Percentiles rank a stretch among this genome's conserved stretches.
Conservation (phyloP, 92 coral and sea anemone species). For the Bergia sp. region DNA sequence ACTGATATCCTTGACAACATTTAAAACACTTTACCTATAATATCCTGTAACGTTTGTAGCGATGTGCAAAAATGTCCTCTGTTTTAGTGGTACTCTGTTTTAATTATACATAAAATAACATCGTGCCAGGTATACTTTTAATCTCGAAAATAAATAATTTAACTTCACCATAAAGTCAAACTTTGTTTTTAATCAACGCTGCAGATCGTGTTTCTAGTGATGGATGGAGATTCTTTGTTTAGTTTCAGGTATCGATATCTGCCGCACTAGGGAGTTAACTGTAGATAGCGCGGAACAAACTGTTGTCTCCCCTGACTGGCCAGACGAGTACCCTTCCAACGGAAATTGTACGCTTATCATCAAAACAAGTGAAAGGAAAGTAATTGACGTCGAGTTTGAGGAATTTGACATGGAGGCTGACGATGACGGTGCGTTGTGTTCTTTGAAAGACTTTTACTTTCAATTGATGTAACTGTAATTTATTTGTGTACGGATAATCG, state of each 20-base stretch:
- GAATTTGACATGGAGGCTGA: constrained; percentile 19
- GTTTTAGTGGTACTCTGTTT: no score
- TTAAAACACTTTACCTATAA: no score
- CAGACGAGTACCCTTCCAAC: background rate
- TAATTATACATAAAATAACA: no score
- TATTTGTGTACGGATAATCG: background rate
- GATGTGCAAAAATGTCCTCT: no score
- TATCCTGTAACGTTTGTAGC: no score
- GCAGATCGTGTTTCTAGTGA: no score
- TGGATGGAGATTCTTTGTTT: background rate
- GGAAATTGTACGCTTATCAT: constrained; percentile 1
- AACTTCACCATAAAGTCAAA: background rate
- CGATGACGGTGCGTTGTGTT: constrained; percentile 16
- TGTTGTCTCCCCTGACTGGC: constrained; percentile 26
- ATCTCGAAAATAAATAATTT: no score
- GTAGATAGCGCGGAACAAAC: background rate
- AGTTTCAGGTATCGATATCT: constrained; percentile 26
- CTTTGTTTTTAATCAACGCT: background rate
- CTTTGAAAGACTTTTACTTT: background rate
- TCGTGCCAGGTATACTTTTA: no score
- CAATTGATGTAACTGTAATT: background rate
- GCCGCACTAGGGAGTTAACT: constrained; percentile 21
- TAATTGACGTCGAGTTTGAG: constrained; percentile 23
- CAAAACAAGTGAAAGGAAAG: constrained; percentile 10
- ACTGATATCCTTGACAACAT: background rate